These are phyloP conservation scores for Morphnarchus princeps DNA, from an alignment of 2,113 vertebrate genomes.

Conservation along the genomic window DNA sequence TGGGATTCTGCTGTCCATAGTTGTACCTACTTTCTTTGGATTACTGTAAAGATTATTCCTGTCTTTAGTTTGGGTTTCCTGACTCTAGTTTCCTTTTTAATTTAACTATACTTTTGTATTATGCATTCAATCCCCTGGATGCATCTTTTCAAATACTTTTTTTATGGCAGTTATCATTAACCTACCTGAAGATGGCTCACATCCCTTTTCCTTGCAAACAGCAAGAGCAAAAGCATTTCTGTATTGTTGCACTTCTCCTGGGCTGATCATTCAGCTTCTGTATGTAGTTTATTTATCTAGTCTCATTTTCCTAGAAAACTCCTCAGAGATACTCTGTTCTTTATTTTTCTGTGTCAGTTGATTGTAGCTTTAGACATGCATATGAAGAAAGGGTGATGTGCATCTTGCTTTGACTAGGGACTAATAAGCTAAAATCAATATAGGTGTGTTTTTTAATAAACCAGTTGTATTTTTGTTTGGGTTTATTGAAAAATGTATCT, in stretches of 20 bases:
- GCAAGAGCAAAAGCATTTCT: not conserved
- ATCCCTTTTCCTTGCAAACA: not conserved
- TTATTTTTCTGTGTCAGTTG: not conserved
- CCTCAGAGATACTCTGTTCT: not conserved
- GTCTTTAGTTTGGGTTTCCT: not conserved
- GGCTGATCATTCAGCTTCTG: not conserved
- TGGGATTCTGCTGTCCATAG: not conserved
- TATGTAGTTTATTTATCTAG: not conserved
- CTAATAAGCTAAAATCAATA: not conserved
- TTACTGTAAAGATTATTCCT: not conserved
- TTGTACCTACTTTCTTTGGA: not conserved
- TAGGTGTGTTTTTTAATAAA: not conserved
- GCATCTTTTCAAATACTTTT: not conserved
- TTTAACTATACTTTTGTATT: not conserved
- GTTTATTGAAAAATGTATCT: not conserved
- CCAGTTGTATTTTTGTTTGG: not conserved
- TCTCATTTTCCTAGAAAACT: not conserved
- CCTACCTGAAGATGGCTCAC: not conserved
- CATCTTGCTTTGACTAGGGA: not conserved
- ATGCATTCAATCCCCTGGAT: accelerated
- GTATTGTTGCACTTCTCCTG: not conserved
- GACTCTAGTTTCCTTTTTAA: not conserved
- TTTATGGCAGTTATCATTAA: not conserved
- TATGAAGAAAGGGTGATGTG: not conserved
- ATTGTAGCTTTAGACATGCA: not conserved